Evolutionary conservation across 2,888 invertebrate genomes (phyloP).

Genomic region (Holacanthella duospinosa): DNA sequence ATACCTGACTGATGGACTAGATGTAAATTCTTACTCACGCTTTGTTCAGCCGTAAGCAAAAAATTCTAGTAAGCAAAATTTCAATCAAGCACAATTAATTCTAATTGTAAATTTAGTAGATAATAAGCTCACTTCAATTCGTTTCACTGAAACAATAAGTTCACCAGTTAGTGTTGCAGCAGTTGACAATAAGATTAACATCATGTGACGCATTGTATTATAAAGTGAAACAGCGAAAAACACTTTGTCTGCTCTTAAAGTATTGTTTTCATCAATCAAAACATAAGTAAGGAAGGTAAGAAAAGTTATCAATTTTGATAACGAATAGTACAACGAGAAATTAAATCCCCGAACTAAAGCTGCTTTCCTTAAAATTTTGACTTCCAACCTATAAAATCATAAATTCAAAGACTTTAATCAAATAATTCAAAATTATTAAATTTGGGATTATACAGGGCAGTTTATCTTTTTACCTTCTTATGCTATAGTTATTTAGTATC

Average conservation of each 20-base stretch:
- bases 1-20: not conserved
- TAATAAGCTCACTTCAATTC: slow-evolving; percentile 48
- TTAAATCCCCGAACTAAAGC: slow-evolving; percentile 54
- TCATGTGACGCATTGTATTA: slow-evolving; percentile 71
- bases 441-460: too few species aligned
- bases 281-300: slow-evolving; percentile 67
- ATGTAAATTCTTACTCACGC: not conserved
- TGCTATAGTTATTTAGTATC: too few species aligned
- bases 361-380: slow-evolving; percentile 53
- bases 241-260: slow-evolving; percentile 60
- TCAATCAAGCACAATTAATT: not conserved
- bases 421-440: too few species aligned
- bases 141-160: slow-evolving; percentile 60
- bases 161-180: slow-evolving; percentile 72
- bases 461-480: too few species aligned
- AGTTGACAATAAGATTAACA: slow-evolving; percentile 78
- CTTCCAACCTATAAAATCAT: slow-evolving; percentile 46
- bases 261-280: slow-evolving; percentile 43
- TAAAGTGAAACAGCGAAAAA: slow-evolving; percentile 85
- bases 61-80: too few species aligned
- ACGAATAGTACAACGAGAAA: slow-evolving; percentile 56
- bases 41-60: slow-evolving; percentile 11
- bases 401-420: too few species aligned
- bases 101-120: not conserved
- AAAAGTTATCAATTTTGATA: slow-evolving; percentile 71